A percentile compares a stretch with the other conserved stretches of the same genome.
Evolutionary conservation across 92 coral and sea anemone genomes (phyloP).

Genomic region (Plumapathes pennacea): DNA sequence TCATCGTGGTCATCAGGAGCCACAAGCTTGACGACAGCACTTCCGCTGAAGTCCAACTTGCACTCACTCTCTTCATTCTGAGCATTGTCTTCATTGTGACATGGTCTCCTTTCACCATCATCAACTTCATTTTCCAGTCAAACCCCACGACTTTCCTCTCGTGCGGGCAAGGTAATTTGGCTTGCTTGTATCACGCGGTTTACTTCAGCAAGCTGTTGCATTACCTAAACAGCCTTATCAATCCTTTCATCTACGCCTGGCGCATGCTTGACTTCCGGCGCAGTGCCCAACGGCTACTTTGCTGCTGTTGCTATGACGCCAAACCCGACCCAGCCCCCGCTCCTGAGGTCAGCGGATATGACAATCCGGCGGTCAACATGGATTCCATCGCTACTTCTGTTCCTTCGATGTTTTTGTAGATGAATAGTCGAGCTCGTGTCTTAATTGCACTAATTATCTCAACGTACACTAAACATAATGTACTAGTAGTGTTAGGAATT

Average conservation of each 20-base stretch:
- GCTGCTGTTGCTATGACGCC: constrained; percentile 1
- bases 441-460: too few relatives aligned
- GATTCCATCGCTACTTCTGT: constrained; percentile 24
- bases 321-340: constrained; percentile 19
- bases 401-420: constrained; percentile 39
- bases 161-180: constrained; percentile 2
- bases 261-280: constrained; percentile 49
- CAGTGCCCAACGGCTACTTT: constrained; percentile 32
- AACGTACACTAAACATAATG: too few relatives aligned
- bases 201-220: constrained; percentile 56
- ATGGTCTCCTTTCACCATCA: constrained; percentile 59
- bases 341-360: constrained; percentile 9
- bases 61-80: constrained; percentile 42
- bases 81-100: constrained; percentile 45
- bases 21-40: constrained; percentile 2
- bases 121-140: constrained; percentile 27
- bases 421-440: too few relatives aligned
- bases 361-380: constrained; percentile 32
- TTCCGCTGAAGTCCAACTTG: constrained; percentile 27
- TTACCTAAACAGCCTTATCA: constrained; percentile 58
- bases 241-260: constrained; percentile 59
- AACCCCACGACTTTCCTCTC: background rate
- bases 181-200: constrained; percentile 35
- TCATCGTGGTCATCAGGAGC: constrained; percentile 1
- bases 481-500: too few relatives aligned